phyloP scores from a whole-genome alignment of 2,888 invertebrate genomes.

The Cistogaster globosa region DNA sequence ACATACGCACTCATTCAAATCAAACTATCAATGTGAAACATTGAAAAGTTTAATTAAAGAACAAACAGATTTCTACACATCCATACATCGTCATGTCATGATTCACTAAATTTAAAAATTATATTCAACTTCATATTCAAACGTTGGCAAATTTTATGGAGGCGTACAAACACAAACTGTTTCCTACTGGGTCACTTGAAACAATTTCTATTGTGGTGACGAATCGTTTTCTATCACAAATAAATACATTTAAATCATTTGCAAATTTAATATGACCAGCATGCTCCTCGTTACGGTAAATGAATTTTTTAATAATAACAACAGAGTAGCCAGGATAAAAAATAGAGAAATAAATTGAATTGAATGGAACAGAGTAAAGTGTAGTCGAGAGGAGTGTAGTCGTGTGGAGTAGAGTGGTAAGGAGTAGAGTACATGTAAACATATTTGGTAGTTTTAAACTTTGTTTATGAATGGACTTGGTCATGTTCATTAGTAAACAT shows the following conservation, averaged over 20 bases:
- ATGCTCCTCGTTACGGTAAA: constrained; percentile 58
- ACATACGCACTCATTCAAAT: neutral
- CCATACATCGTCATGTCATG: neutral
- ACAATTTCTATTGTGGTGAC: constrained; percentile 13
- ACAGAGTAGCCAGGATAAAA: neutral
- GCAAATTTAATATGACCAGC: constrained; percentile 48
- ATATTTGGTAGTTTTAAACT: constrained; percentile 21
- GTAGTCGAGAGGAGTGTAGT: neutral
- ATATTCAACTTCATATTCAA: neutral
- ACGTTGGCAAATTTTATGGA: no score
- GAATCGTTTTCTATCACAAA: neutral
- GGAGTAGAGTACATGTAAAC: neutral
- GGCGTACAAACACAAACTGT: neutral
- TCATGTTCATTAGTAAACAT: neutral
- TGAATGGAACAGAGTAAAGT: constrained; percentile 1
- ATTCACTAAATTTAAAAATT: neutral
- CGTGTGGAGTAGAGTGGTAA: no score
- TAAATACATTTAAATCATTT: constrained; percentile 37
- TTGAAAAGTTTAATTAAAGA: constrained; percentile 13
- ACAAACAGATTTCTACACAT: neutral
- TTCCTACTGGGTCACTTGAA: neutral
- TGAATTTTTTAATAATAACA: constrained; percentile 35
- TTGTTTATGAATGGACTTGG: neutral
- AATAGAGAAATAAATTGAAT: no score
- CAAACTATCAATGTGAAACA: neutral